A percentile compares a stretch with the other conserved stretches of the same genome.
Evolutionary conservation across 2,888 invertebrate species (phyloP).

Genomic region (Coenonympha arcania): DNA sequence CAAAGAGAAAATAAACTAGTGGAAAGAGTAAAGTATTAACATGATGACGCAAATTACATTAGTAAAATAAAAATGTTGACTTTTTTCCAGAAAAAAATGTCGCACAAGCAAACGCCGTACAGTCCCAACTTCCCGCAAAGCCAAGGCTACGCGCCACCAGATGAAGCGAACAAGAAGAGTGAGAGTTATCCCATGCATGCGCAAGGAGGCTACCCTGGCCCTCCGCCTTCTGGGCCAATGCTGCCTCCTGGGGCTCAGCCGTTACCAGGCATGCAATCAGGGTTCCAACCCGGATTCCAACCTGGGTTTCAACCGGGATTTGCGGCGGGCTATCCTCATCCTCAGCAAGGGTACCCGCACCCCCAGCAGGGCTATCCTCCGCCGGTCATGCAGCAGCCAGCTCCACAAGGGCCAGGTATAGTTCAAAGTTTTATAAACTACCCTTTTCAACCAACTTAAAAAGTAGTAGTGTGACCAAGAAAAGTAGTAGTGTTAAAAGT

Average conservation of each 20-base stretch:
- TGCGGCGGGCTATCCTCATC: conserved; percentile 37
- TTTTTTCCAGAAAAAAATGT: conserved; percentile 48
- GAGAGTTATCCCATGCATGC: conserved; percentile 50
- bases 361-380: conserved; percentile 39
- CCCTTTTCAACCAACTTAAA: no score
- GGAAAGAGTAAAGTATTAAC: no score
- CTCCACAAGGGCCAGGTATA: conserved; percentile 47
- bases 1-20: no score
- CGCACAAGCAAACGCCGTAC: conserved; percentile 59
- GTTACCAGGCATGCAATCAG: conserved; percentile 57
- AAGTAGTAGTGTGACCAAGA: no score
- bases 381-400: conserved; percentile 53
- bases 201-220: conserved; percentile 52
- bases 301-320: conserved; percentile 51
- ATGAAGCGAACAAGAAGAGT: conserved; percentile 42
- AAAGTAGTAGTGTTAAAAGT: no score
- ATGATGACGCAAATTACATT: background rate
- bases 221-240: conserved; percentile 37
- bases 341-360: conserved; percentile 36
- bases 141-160: conserved; percentile 59
- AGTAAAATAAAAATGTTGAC: background rate
- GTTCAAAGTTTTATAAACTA: background rate
- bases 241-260: conserved; percentile 56
- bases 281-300: conserved; percentile 55
- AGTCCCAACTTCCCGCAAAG: conserved; percentile 63